Conservation (phyloP, 2,797 vertebrate species). For the Trematocara caparti region DNA sequence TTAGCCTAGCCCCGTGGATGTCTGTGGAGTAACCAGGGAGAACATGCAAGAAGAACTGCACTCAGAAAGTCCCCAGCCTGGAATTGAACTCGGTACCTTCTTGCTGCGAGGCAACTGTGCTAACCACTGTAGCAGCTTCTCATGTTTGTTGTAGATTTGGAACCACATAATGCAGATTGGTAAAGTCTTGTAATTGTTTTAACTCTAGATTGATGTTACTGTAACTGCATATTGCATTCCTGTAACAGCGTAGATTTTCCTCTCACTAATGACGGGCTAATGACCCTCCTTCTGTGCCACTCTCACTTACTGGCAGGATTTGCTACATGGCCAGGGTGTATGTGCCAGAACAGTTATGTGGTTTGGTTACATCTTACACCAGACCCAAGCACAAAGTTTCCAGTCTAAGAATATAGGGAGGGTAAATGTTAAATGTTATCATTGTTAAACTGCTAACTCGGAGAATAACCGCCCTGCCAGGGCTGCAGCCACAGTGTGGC, state of each 20-base stretch:
- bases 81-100: neutral
- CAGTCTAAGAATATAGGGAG: neutral
- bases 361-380: slow-evolving; percentile 1
- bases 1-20: neutral
- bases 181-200: neutral
- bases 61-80: neutral
- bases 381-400: neutral
- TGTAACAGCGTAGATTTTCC: neutral
- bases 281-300: neutral
- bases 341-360: slow-evolving; percentile 1
- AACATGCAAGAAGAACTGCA: neutral
- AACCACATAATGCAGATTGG: neutral
- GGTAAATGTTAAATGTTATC: neutral
- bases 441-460: neutral
- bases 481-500: slow-evolving; percentile 40
- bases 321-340: neutral
- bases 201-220: neutral
- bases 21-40: neutral
- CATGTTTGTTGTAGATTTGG: neutral
- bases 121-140: neutral
- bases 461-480: slow-evolving; percentile 25
- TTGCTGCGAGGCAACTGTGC: neutral
- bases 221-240: neutral
- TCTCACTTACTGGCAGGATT: slow-evolving; percentile 15
- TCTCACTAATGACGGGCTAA: neutral